Evolutionary conservation across 2,797 vertebrate genomes (phyloP), one percentile per base, ranked within the genome.

Genomic region (Ptychadena robeensis): DNA sequence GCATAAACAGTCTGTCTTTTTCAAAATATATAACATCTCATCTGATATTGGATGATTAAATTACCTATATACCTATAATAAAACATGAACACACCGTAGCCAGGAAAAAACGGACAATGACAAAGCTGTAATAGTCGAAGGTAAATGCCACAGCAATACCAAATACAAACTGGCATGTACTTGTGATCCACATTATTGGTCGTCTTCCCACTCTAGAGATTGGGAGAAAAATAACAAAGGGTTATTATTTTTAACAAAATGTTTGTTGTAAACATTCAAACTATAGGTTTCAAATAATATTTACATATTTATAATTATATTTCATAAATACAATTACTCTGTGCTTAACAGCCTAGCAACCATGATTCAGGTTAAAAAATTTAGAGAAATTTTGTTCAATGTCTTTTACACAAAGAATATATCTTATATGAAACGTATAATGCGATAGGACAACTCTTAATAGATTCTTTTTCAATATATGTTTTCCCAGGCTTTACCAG

Each of bases 71-170:
- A 53, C 38, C 57, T 69, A 86, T 85, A 87, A 87, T 85, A 85
- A 1, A 44, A 80, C 38, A 69, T 38, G 73, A 61, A 91, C 96
- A 95, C 91, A 98, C 97, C 96, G 95, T 95, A 70, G 96, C 96
- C 1, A 98, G 96, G 76, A 98, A 90, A 89, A 98, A 97, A 65
- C 96, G 96, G 12, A 95, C 87, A 11, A 88, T 83, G 85, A 97
- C 82, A 1, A 98, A 98, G 63, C 93, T 88, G 87, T 94, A 96
- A 88, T 96, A 98, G 90, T 96, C 95, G 86, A 91, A 91, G 0
- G 94, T 92, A 86, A 98, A 96, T 0, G 96, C 96, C 38, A 95
- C 95, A 2, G 88, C 79, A 0, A 97, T 86, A 35, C 98, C 96
- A 10, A 98, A 92, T 0, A 87, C 87, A 91, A 97, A 97, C 88